Evolutionary conservation across 2,888 invertebrate species (phyloP).

Genomic region (Cyaniris semiargus): DNA sequence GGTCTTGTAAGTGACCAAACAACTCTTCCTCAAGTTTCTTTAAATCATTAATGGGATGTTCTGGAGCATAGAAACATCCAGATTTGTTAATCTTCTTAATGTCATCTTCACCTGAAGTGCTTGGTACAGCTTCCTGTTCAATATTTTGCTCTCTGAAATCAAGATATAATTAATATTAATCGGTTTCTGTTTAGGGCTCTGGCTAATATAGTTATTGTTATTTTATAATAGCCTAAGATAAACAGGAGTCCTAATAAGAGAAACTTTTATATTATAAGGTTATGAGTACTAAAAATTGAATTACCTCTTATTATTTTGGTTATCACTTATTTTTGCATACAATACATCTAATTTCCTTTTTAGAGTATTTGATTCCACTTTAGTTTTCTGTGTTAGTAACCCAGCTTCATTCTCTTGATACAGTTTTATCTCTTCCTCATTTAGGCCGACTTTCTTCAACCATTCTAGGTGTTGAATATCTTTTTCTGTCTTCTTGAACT

Average conservation of each 20-base stretch:
- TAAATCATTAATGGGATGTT: slow-evolving; percentile 78
- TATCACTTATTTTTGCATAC: slow-evolving; percentile 59
- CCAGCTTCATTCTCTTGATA: slow-evolving; percentile 71
- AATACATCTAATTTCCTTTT: slow-evolving; percentile 57
- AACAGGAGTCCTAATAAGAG: too few species aligned
- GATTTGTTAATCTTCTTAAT: slow-evolving; percentile 47
- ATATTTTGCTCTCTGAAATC: slow-evolving; percentile 45
- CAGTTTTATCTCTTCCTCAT: slow-evolving; percentile 73
- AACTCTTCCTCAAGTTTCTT: slow-evolving; percentile 72
- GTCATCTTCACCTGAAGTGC: slow-evolving; percentile 51
- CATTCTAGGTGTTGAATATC: slow-evolving; percentile 64
- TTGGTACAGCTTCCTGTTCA: slow-evolving; percentile 45
- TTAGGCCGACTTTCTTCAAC: slow-evolving; percentile 71
- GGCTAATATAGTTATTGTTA: background rate
- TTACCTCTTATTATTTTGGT: slow-evolving; percentile 53
- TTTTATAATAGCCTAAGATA: too few species aligned
- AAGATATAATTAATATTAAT: background rate
- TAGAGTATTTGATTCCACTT: slow-evolving; percentile 59
- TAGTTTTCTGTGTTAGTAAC: slow-evolving; percentile 52
- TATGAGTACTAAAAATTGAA: slow-evolving; percentile 14
- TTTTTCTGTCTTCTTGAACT: slow-evolving; percentile 65
- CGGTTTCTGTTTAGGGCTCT: too few species aligned
- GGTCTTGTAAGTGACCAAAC: slow-evolving; percentile 68
- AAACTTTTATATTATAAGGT: background rate
- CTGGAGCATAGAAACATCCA: slow-evolving; percentile 59